Percentiles rank a stretch among this genome's conserved stretches.
These are phyloP conservation scores for Orthosia gothica DNA, from an alignment of 2,888 invertebrate species.

Conservation along the genomic window DNA sequence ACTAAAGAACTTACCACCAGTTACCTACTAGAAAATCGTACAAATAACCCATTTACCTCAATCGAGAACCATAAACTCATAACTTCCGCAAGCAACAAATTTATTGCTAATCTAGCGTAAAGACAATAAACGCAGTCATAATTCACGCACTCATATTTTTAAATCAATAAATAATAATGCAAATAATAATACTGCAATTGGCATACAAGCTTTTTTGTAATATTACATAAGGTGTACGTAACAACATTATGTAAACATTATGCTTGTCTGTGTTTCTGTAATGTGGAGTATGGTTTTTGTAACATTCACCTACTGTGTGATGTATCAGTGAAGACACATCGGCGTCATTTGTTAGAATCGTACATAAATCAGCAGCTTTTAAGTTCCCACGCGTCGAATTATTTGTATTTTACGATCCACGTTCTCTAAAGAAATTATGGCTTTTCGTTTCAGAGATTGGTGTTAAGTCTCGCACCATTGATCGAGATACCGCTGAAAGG, in stretches of 20 bases:
- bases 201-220: constrained; percentile 24
- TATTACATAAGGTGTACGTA: constrained; percentile 40
- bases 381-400: constrained; percentile 33
- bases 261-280: constrained; percentile 14
- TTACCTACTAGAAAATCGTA: not conserved
- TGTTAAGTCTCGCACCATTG: not conserved
- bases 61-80: not conserved
- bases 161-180: constrained; percentile 25
- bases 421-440: not conserved
- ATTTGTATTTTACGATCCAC: constrained; percentile 17
- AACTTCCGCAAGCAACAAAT: not conserved
- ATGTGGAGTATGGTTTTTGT: constrained; percentile 45
- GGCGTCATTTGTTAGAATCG: constrained; percentile 10
- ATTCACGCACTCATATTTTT: not conserved
- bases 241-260: constrained; percentile 45
- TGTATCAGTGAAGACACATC: constrained; percentile 25
- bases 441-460: not conserved
- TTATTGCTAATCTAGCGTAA: not conserved
- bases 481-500: not conserved
- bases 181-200: not conserved
- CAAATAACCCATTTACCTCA: constrained; percentile 17
- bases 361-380: constrained; percentile 6
- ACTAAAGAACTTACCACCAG: not conserved
- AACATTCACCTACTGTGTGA: constrained; percentile 31
- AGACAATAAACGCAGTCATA: constrained; percentile 6